phyloP scores from a whole-genome alignment of 2,888 invertebrate species.

The Hartigia nigra region DNA sequence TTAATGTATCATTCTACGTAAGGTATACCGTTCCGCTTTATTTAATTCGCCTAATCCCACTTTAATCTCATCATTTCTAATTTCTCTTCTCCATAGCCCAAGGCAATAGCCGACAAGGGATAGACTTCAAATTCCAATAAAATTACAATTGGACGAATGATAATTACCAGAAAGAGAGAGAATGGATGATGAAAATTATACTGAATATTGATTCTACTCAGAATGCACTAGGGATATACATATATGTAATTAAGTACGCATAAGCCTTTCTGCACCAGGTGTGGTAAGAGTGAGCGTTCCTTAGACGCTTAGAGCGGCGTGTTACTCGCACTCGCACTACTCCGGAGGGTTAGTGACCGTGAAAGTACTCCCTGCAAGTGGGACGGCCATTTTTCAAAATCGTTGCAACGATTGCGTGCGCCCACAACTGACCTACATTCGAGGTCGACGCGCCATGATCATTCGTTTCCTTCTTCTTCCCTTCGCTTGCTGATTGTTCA shows the following conservation, averaged over 20 bases:
- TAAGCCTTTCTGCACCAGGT: neutral
- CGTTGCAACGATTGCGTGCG: slow-evolving; percentile 64
- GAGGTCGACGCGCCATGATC: slow-evolving; percentile 57
- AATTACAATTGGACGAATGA: neutral
- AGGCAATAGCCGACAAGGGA: neutral
- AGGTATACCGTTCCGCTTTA: neutral
- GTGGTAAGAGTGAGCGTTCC: slow-evolving; percentile 39
- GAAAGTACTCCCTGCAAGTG: slow-evolving; percentile 65
- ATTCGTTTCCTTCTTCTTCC: neutral
- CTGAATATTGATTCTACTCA: neutral
- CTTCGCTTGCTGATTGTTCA: neutral
- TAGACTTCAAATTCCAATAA: neutral
- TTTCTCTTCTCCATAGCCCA: neutral
- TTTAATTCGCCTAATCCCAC: neutral
- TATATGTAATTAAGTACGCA: neutral
- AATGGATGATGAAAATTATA: neutral
- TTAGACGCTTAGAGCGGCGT: slow-evolving; percentile 16
- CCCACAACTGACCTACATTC: slow-evolving; percentile 65
- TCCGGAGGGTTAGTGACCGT: slow-evolving; percentile 63
- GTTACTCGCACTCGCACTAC: slow-evolving; percentile 8
- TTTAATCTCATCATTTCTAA: neutral
- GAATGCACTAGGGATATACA: neutral
- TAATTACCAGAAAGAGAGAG: neutral
- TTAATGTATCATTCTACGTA: neutral
- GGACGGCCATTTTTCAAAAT: slow-evolving; percentile 64